Percentiles rank a stretch among this genome's conserved stretches.
phyloP scores from a whole-genome alignment of 2,113 vertebrate species.

The Charadrius vociferus region DNA sequence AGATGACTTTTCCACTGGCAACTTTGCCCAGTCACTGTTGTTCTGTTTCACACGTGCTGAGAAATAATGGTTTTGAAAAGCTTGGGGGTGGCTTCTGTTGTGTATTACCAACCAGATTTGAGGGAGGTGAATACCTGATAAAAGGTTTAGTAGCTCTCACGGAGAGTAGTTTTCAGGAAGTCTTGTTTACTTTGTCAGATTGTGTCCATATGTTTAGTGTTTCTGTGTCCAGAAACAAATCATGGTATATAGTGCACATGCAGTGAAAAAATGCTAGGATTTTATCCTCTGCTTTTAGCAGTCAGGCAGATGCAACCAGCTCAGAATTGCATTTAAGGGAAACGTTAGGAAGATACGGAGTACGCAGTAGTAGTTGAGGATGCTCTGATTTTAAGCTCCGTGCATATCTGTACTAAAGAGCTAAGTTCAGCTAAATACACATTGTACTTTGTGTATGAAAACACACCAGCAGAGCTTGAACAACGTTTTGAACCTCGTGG shows the following conservation, averaged over 20 bases:
- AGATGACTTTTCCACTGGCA: not conserved
- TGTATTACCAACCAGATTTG: not conserved
- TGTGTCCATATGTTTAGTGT: not conserved
- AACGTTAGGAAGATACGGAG: not conserved
- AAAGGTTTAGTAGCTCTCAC: not conserved
- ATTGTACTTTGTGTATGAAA: constrained; percentile 26
- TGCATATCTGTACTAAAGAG: constrained; percentile 16
- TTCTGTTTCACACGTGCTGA: not conserved
- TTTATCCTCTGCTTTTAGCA: not conserved
- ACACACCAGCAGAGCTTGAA: constrained; percentile 56
- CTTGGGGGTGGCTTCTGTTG: not conserved
- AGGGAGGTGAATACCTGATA: not conserved
- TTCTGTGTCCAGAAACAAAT: not conserved
- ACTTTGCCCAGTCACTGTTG: not conserved
- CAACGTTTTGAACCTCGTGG: constrained; percentile 6
- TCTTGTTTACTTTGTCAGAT: not conserved
- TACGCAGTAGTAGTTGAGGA: not conserved
- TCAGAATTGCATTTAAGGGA: not conserved
- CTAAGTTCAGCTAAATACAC: constrained; percentile 13
- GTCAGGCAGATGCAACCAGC: not conserved
- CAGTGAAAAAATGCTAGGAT: not conserved
- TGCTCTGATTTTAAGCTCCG: not conserved
- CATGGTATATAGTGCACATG: too few species aligned
- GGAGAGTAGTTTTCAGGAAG: not conserved
- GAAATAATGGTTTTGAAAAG: not conserved